A percentile compares a stretch with the other conserved stretches of the same genome.
Evolutionary conservation across 64 coral and sea anemone species (phyloP).

Genomic region (Montipora foliosa): DNA sequence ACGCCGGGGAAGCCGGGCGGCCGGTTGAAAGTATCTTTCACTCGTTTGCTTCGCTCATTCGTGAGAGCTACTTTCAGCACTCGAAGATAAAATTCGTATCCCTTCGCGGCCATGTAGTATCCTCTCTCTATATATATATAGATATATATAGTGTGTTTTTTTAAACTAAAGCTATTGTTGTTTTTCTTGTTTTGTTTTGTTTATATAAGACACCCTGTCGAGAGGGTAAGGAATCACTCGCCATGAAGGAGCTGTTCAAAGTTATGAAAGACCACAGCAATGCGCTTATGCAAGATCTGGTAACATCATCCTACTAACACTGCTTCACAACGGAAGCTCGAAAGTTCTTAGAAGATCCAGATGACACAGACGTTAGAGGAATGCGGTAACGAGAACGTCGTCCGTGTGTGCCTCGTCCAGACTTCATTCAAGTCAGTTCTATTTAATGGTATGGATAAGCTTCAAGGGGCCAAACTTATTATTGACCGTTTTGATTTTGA

Average conservation of each 20-base stretch:
- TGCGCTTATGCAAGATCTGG: neutral
- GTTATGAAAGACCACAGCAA: neutral
- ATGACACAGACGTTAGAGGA: neutral
- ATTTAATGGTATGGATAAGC: neutral
- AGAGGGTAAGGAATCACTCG: neutral
- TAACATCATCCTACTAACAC: neutral
- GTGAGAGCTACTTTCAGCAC: no score
- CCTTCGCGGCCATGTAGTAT: no score
- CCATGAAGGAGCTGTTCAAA: conserved; percentile 9
- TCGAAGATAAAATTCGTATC: no score
- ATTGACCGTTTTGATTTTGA: conserved; percentile 1
- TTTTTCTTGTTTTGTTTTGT: neutral
- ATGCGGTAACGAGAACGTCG: neutral
- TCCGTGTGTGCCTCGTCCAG: neutral
- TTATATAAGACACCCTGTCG: neutral
- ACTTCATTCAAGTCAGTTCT: no score
- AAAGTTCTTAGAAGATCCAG: neutral
- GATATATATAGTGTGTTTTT: neutral
- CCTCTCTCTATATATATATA: no score
- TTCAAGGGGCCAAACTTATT: neutral
- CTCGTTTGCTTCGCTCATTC: no score
- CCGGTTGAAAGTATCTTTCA: no score
- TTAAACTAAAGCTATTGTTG: neutral
- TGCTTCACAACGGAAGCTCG: neutral
- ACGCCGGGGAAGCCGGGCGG: no score